phyloP scores from a whole-genome alignment of 2,113 vertebrate genomes.

The Silurus glanis region DNA sequence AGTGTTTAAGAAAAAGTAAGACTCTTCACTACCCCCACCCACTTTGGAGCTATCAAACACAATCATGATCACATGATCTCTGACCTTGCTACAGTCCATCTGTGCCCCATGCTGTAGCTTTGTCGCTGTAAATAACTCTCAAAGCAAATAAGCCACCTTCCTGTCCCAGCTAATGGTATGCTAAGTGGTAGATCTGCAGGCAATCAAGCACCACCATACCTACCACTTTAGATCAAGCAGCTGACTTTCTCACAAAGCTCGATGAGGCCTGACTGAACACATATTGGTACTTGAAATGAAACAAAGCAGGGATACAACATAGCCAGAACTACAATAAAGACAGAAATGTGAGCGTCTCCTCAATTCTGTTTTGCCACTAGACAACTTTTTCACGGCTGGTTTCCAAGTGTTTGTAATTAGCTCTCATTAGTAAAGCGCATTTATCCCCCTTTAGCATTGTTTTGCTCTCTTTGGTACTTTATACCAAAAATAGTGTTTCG shows the following conservation, averaged over 20 bases:
- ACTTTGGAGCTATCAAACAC: neutral
- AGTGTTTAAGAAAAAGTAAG: neutral
- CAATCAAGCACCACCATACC: neutral
- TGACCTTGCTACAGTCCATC: neutral
- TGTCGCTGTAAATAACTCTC: neutral
- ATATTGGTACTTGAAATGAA: neutral
- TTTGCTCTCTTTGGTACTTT: neutral
- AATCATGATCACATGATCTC: neutral
- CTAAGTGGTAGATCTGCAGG: conserved; percentile 2
- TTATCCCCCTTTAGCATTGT: neutral
- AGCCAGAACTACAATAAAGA: neutral
- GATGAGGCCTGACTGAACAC: neutral
- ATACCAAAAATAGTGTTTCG: neutral
- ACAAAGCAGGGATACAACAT: neutral
- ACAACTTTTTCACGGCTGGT: neutral
- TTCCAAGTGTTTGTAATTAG: neutral
- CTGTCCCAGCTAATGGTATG: conserved; percentile 1
- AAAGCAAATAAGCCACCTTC: neutral
- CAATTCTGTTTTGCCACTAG: neutral
- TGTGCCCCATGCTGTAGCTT: neutral
- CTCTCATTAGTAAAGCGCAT: neutral
- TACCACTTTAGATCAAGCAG: neutral
- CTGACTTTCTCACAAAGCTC: neutral
- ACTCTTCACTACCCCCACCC: neutral
- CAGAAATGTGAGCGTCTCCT: neutral